Evolutionary conservation across 2,888 invertebrate genomes (phyloP), one percentile per base, ranked within the genome.

Genomic region (Ariolimax columbianus): DNA sequence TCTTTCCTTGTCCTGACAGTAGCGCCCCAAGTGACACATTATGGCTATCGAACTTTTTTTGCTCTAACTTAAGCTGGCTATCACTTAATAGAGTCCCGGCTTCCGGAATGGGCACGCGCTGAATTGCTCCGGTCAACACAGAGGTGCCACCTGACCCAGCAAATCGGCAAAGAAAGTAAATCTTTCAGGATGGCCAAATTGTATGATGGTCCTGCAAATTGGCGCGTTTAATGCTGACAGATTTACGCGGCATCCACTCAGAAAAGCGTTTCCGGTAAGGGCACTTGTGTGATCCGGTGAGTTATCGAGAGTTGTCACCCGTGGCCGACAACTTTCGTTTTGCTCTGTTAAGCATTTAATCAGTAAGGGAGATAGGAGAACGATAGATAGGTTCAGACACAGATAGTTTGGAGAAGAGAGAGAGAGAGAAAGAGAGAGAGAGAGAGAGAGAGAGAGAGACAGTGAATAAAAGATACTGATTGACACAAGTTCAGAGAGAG

Each of bases 101-200:
- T 36, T 33, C 19, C 36, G 9, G 55, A 7, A 51, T 4, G 7
- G 11, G 51, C 51, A 23, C 4, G 23, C 40, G n/a, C 26, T 72
- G 72, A 77, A 55, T 59, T 36, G 63, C 63, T 63, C 26, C 63
- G 36, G 36, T 78, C 78, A 78, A 78, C 78, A 63, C 78, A 78
- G 26, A n/a, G 36, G 11, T 63, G 78, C n/a, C 63, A 36, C 63
- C 55, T 78, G 80, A 80, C 70, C 79, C 36, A 17, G 68, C 70
- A 80, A 68, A 80, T 70, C 68, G 68, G 70, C 80, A 36, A 36
- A 70, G 43, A 47, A 70, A 70, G 80, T 80, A 80, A 80, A 80
- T 80, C 80, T 80, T 80, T 80, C 70, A 68, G 70, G 80, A 47
- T 33, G 68, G 33, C 43, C 70, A 80, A 80, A 80, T 80, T 80